Percentiles rank a stretch among this genome's conserved stretches.
These are phyloP conservation scores for Nemoura dubitans DNA, from an alignment of 2,888 invertebrate species.

Conservation along the genomic window DNA sequence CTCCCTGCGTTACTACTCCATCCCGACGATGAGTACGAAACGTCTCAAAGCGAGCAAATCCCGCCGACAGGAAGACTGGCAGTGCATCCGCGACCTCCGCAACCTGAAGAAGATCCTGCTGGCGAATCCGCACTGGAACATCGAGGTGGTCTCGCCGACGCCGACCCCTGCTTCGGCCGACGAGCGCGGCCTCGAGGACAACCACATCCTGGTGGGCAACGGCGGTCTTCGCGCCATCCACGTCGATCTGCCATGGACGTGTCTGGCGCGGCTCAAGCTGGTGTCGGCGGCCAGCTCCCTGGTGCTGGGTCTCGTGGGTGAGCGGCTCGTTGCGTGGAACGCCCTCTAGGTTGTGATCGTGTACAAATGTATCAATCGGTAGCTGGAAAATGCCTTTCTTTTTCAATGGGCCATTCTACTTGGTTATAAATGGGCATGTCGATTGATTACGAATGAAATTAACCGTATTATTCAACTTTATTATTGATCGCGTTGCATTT, in stretches of 20 bases:
- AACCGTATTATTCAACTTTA: too few species aligned
- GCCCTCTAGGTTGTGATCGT: too few species aligned
- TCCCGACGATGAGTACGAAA: too few species aligned
- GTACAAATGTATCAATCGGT: too few species aligned
- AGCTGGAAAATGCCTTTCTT: too few species aligned
- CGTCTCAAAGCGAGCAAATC: too few species aligned
- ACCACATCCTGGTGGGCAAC: constrained; percentile 14
- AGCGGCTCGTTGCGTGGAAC: background rate
- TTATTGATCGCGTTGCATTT: too few species aligned
- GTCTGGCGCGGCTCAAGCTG: constrained; percentile 42
- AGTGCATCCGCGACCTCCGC: constrained; percentile 14
- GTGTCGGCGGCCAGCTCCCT: background rate
- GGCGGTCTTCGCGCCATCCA: constrained; percentile 33
- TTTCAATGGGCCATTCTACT: too few species aligned
- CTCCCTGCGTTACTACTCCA: too few species aligned
- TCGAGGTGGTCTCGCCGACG: constrained; percentile 63
- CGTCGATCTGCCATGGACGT: constrained; percentile 44
- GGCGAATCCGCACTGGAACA: constrained; percentile 78
- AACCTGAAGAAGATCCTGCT: constrained; percentile 71
- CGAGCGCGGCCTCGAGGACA: constrained; percentile 17
- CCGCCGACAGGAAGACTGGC: background rate
- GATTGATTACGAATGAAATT: too few species aligned
- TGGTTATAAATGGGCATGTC: too few species aligned
- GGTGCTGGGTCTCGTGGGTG: constrained; percentile 30
- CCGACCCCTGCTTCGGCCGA: background rate